Evolutionary conservation across 2,113 vertebrate species (phyloP).

Genomic region (Sinocyclocheilus maitianheensis): DNA sequence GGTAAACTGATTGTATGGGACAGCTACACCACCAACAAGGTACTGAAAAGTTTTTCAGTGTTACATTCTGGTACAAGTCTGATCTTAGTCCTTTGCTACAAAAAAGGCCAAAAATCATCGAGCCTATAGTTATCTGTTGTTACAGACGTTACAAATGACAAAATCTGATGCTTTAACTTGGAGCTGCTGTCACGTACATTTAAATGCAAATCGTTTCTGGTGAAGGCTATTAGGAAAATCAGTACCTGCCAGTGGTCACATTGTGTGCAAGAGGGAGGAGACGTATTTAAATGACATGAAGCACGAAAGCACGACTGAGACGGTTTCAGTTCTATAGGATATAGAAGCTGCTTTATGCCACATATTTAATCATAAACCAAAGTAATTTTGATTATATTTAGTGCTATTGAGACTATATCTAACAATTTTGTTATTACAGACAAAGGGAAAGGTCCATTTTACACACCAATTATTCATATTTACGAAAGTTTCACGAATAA

Average conservation of each 20-base stretch:
- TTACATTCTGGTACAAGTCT: background rate
- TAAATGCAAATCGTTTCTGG: slow-evolving; percentile 17
- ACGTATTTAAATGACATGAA: slow-evolving; percentile 7
- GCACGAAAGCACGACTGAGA: background rate
- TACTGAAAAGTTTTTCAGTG: slow-evolving; percentile 54
- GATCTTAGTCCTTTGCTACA: background rate
- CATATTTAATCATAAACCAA: background rate
- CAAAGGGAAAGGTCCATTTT: background rate
- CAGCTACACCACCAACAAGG: slow-evolving; percentile 95
- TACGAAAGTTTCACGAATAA: background rate
- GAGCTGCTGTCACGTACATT: slow-evolving; percentile 7
- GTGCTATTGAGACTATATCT: background rate
- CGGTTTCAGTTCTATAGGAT: background rate
- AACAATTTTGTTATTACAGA: background rate
- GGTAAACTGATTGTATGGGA: slow-evolving; percentile 99
- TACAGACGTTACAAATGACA: too few species aligned
- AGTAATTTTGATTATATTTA: background rate
- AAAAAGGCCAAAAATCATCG: background rate
- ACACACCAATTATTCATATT: background rate
- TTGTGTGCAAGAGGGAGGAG: background rate
- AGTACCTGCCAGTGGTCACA: slow-evolving; percentile 29
- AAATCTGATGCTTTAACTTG: background rate
- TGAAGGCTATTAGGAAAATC: slow-evolving; percentile 30
- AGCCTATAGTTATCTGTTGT: background rate
- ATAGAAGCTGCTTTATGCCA: background rate